Base-by-base conservation (phyloP, 2,888 invertebrate species). In the Cosmia trapezina region DNA sequence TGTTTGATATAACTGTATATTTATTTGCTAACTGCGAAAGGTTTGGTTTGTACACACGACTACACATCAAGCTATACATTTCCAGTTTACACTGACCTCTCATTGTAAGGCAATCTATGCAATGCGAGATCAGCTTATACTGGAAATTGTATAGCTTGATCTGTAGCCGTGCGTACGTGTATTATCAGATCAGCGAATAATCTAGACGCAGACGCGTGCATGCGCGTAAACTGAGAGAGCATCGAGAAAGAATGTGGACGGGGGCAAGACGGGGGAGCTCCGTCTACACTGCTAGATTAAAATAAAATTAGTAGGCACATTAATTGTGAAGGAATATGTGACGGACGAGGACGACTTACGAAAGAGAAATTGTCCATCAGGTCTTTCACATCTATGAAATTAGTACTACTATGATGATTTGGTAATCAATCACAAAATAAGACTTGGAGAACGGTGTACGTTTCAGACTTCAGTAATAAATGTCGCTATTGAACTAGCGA, bases 151-250 rank as follows among this genome's bases (percentile, higher is more conserved):
- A n/a, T n/a, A n/a, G n/a, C n/a, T n/a, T n/a, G n/a, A n/a, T n/a
- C n/a, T n/a, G n/a, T n/a, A n/a, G n/a, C n/a, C n/a, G n/a, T n/a
- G n/a, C n/a, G n/a, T n/a, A 66, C 79, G 70, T 65, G 68, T 76
- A 70, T 78, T 78, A 77, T 80, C 77, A 73, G 62, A 77, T 81
- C 77, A 73, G 62, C 76, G 83, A 88, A 87, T 63, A 74, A 77
- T 86, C 83, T 82, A 83, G 83, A 62, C 61, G 69, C 57, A 59
- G 54, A 79, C 65, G 71, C 69, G 85, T 68, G 76, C 78, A 77
- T 51, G 65, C 80, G 77, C 83, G 83, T 79, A 65, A 85, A 77
- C 59, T 70, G 67, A 59, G 65, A 80, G 71, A 81, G 66, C 41
- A 73, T 61, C 49, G 70, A 61, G 49, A 76, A 84, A 77, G 74